phyloP scores from a whole-genome alignment of 2,797 vertebrate species.

The Muscicapa comitata region DNA sequence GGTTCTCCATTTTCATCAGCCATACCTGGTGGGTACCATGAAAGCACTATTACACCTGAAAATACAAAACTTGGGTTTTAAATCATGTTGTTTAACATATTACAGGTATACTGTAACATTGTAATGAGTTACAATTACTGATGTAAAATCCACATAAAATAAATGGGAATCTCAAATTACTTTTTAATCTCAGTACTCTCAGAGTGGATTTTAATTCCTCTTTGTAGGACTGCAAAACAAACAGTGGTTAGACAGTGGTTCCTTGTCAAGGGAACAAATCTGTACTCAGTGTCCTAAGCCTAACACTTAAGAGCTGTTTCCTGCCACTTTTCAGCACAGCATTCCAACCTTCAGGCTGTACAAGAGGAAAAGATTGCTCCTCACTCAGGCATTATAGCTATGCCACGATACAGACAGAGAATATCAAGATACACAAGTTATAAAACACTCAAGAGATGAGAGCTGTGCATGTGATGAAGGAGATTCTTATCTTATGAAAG shows the following conservation, averaged over 20 bases:
- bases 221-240: not conserved
- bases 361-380: not conserved
- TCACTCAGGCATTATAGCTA: not conserved
- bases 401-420: not conserved
- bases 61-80: constrained; percentile 9
- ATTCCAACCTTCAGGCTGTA: not conserved
- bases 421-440: not conserved
- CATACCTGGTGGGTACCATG: constrained; percentile 90
- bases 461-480: not conserved
- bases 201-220: not conserved
- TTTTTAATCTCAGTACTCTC: not conserved
- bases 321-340: not conserved
- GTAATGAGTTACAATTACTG: not conserved
- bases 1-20: constrained; percentile 90
- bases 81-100: not conserved
- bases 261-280: not conserved
- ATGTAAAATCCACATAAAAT: not conserved
- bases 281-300: not conserved
- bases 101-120: not conserved
- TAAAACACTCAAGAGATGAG: not conserved
- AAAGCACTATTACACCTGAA: constrained; percentile 90
- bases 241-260: not conserved
- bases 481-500: not conserved
- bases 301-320: not conserved
- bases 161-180: not conserved